A percentile compares a stretch with the other conserved stretches of the same genome.
phyloP scores from a whole-genome alignment of 1,140 invertebrate genomes.

The Philotrypesis tridentata region DNA sequence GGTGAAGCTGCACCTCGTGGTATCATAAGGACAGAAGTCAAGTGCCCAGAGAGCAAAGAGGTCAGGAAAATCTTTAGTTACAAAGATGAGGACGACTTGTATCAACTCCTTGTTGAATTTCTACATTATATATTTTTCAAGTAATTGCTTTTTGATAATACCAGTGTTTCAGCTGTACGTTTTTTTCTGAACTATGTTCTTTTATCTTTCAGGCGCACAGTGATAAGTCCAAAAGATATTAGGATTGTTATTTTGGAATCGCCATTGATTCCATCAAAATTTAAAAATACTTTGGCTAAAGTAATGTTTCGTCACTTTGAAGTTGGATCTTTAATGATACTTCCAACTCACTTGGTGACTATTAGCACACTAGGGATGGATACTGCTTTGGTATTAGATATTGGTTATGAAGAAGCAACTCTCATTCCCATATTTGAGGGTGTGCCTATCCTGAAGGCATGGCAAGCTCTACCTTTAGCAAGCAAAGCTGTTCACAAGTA shows the following conservation, averaged over 20 bases:
- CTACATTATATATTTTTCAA: slow-evolving; percentile 91
- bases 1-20: slow-evolving; percentile 90
- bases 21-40: slow-evolving; percentile 88
- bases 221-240: slow-evolving; percentile 94
- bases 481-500: slow-evolving; percentile 80
- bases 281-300: slow-evolving; percentile 90
- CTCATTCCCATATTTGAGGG: slow-evolving; percentile 90
- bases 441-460: slow-evolving; percentile 86
- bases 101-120: slow-evolving; percentile 91
- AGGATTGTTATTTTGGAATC: slow-evolving; percentile 94
- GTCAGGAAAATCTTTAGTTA: slow-evolving; percentile 83
- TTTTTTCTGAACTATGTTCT: slow-evolving; percentile 39
- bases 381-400: slow-evolving; percentile 88
- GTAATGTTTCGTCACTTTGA: slow-evolving; percentile 95
- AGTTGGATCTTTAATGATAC: slow-evolving; percentile 80
- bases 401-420: slow-evolving; percentile 88
- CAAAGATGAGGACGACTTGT: slow-evolving; percentile 83
- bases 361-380: slow-evolving; percentile 84
- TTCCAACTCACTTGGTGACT: slow-evolving; percentile 87
- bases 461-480: slow-evolving; percentile 85
- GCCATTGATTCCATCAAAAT: slow-evolving; percentile 85
- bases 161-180: neutral
- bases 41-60: slow-evolving; percentile 78
- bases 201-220: slow-evolving; percentile 80
- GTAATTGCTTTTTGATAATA: slow-evolving; percentile 71